Evolutionary conservation across 1,140 invertebrate species (phyloP).

Genomic region (Manduca sexta): DNA sequence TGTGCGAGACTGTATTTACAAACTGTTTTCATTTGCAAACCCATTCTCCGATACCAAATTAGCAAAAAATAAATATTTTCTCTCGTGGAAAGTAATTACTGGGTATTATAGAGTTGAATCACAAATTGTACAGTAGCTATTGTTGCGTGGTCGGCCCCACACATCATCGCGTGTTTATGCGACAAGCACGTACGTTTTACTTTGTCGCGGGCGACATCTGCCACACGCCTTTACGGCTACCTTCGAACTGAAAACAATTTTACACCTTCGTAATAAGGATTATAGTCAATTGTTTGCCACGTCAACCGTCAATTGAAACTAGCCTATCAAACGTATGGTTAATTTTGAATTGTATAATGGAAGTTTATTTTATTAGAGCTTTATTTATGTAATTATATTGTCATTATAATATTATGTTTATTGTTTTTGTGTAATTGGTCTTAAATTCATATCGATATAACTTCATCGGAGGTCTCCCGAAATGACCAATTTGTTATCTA

Average conservation of each 20-base stretch:
- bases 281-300: conserved; percentile 6
- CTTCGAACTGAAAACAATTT: conserved; percentile 1
- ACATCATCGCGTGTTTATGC: conserved; percentile 59
- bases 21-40: background rate
- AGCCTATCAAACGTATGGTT: conserved; percentile 25
- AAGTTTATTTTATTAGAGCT: conserved; percentile 38
- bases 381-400: conserved; percentile 27
- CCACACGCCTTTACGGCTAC: conserved; percentile 9
- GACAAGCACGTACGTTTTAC: conserved; percentile 60
- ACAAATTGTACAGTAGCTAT: conserved; percentile 64
- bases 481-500: conserved; percentile 62
- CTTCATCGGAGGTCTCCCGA: conserved; percentile 51
- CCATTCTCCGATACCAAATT: conserved; percentile 29
- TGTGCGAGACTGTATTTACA: too few species aligned
- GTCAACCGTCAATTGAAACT: conserved; percentile 9
- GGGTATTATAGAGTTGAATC: conserved; percentile 60
- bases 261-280: conserved; percentile 15
- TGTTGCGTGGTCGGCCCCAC: conserved; percentile 58
- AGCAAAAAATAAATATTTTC: conserved; percentile 44
- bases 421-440: background rate
- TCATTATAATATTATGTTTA: background rate
- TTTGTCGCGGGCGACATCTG: conserved; percentile 65
- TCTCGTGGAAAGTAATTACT: conserved; percentile 41
- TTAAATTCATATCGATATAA: conserved; percentile 16
- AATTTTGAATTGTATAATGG: conserved; percentile 46